Evolutionary conservation across 2,797 vertebrate genomes (phyloP).

Genomic region (Garrulus glandarius): DNA sequence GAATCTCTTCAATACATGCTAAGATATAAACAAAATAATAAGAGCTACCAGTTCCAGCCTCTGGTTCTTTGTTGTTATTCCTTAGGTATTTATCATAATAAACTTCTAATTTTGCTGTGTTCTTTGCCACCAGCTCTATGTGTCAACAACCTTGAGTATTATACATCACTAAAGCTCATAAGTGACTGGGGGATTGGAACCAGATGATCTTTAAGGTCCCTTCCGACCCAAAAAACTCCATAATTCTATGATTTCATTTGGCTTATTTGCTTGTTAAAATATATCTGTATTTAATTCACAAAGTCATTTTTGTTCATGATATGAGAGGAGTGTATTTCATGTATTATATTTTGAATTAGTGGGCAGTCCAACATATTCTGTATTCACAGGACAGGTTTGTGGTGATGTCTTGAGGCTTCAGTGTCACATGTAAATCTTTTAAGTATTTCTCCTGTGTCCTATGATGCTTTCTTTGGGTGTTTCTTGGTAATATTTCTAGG

Average conservation of each 20-base stretch:
- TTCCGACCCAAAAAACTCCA: not conserved
- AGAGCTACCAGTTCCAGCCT: not conserved
- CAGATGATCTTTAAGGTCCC: not conserved
- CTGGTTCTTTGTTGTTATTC: not conserved
- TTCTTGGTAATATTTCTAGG: not conserved
- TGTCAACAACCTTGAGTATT: not conserved
- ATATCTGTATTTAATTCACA: not conserved
- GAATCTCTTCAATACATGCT: not conserved
- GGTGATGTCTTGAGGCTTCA: not conserved
- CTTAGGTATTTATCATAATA: not conserved
- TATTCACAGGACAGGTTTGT: not conserved
- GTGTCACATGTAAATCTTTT: not conserved
- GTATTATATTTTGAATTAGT: not conserved
- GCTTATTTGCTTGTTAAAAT: not conserved
- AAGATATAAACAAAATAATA: not conserved
- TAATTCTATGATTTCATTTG: not conserved
- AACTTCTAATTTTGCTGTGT: not conserved
- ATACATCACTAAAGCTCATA: not conserved
- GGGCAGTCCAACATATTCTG: not conserved
- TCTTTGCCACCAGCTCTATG: not conserved
- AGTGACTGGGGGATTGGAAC: not conserved
- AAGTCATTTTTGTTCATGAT: not conserved
- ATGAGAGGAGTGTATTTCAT: not conserved
- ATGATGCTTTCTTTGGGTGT: not conserved
- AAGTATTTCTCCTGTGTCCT: not conserved